Base-by-base conservation (phyloP, 2,113 vertebrate species). In the Mustelus asterias region DNA sequence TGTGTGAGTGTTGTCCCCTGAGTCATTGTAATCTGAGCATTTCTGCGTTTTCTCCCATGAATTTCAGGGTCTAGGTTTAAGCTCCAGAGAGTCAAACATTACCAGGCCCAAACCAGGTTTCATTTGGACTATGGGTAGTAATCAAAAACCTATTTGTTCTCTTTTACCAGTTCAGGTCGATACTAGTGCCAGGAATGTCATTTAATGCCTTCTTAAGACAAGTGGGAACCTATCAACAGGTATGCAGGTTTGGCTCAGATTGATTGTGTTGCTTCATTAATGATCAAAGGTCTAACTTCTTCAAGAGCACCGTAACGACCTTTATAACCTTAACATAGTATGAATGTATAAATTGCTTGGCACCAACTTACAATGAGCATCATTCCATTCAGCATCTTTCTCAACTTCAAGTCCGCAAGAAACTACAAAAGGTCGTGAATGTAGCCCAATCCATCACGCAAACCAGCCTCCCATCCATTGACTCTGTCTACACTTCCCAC, bases 341-440 rank as follows among this genome's bases (percentile, higher is more conserved):
- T 69, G 72, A 95, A 48, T 95, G 67, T 95, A 22, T 95, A 95
- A 95, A 70, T 48, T 37, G n/a, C 44, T 48, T 72, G 41, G 67
- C 41, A 95, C 24, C 67, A 95, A 48, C 10, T 16, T 48, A 95
- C 41, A 54, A 54, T 3, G 48, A 54, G 48, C 1, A 54, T 54
- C 48, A 54, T 54, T 54, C 2, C 48, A 4, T 54, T 54, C 4
- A 54, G 48, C 4, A 54, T 54, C 48, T 54, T 54, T 54, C 48
- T 54, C 3, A 54, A 54, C 48, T 54, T 54, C 48, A 54, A 54
- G 48, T 54, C 48, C 4, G 48, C 48, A 4, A 54, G 48, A 54
- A 54, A 54, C 48, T 54, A 5, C 3, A 54, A 54, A 54, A 54
- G 48, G 48, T 54, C 5, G 48, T 54, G 3, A 54, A 54, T 54